phyloP scores from a whole-genome alignment of 2,888 invertebrate species.

The Pachydiplax longipennis region DNA sequence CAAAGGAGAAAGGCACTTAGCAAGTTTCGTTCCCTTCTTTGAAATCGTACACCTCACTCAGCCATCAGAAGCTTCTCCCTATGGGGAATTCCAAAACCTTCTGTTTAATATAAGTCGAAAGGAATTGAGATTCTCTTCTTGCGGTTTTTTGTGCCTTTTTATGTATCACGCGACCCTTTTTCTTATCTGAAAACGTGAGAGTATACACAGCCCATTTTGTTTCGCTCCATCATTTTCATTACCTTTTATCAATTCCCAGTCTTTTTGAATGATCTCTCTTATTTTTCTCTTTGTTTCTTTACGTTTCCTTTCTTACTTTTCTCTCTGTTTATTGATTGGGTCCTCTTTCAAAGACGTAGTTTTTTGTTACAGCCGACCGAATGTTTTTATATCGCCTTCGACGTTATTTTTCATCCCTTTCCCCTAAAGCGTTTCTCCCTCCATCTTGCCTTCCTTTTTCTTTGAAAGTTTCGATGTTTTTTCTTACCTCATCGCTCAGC shows the following conservation, averaged over 20 bases:
- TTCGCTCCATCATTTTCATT: not conserved
- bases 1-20: too few relatives aligned
- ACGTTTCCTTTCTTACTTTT: not conserved
- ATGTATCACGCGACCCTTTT: too few relatives aligned
- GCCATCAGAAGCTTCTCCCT: too few relatives aligned
- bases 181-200: too few relatives aligned
- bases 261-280: not conserved
- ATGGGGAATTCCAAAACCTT: too few relatives aligned
- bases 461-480: not conserved
- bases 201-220: not conserved
- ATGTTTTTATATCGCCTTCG: constrained; percentile 17
- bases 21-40: too few relatives aligned
- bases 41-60: too few relatives aligned
- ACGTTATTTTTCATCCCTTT: constrained; percentile 25
- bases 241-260: not conserved
- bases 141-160: too few relatives aligned
- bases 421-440: constrained; percentile 8
- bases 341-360: not conserved
- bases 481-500: not conserved
- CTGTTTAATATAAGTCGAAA: too few relatives aligned
- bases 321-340: constrained; percentile 5
- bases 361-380: constrained; percentile 13
- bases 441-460: not conserved
- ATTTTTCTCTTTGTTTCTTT: not conserved
- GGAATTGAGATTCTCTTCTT: too few relatives aligned